These are phyloP conservation scores for Antigone vipio DNA, from an alignment of 2,113 vertebrate species.

Conservation along the genomic window DNA sequence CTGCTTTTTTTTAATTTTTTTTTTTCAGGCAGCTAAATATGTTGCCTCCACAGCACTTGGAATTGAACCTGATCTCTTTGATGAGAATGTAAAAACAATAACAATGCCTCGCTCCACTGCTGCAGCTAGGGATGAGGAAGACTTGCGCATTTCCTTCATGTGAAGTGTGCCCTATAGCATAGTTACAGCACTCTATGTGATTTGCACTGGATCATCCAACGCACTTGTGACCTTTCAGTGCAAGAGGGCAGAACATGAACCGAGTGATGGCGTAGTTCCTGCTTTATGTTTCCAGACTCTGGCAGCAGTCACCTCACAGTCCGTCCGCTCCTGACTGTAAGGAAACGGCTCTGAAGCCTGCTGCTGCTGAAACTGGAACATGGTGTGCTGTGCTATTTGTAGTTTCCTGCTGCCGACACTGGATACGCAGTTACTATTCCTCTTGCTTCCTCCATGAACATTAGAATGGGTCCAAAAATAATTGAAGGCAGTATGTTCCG, in stretches of 20 bases:
- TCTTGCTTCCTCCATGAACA: constrained; percentile 62
- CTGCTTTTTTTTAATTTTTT: not conserved
- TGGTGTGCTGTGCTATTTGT: constrained; percentile 63
- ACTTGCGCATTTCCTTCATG: not conserved
- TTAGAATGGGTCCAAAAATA: constrained; percentile 74
- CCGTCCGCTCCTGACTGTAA: not conserved
- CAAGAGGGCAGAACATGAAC: not conserved
- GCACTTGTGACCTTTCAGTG: not conserved
- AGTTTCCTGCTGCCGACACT: constrained; percentile 61
- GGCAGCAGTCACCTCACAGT: not conserved
- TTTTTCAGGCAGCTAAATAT: not conserved
- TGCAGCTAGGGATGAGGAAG: not conserved
- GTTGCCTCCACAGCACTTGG: not conserved
- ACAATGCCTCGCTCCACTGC: not conserved
- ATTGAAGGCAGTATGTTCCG: constrained; percentile 63
- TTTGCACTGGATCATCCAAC: not conserved
- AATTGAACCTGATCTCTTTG: not conserved
- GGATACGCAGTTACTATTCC: constrained; percentile 60
- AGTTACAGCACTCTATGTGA: not conserved
- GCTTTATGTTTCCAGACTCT: not conserved
- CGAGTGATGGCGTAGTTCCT: constrained; percentile 31
- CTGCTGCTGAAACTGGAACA: constrained; percentile 52
- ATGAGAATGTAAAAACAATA: not conserved
- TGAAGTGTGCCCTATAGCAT: not conserved
- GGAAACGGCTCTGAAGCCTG: constrained; percentile 44